Evolutionary conservation across 2,888 invertebrate genomes (phyloP).

Genomic region (Drosophila kanekoi): DNA sequence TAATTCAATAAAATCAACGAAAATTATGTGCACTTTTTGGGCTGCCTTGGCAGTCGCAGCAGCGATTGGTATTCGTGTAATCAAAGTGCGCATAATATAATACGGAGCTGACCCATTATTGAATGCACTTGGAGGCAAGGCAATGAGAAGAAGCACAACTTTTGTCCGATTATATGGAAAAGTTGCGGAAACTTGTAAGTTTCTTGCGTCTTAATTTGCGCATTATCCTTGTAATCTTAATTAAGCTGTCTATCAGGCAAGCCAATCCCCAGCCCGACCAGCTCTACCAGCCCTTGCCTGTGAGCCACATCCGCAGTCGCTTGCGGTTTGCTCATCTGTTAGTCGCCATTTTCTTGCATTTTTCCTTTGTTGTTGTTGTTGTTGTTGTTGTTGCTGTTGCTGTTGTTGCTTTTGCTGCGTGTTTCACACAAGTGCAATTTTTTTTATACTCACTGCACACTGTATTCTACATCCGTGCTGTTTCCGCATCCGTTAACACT

Average conservation of each 20-base stretch:
- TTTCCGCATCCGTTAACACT: slow-evolving; percentile 51
- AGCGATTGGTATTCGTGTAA: slow-evolving; percentile 16
- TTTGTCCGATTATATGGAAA: too few species aligned
- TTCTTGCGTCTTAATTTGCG: slow-evolving; percentile 53
- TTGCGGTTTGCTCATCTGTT: slow-evolving; percentile 54
- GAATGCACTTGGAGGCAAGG: slow-evolving; percentile 1
- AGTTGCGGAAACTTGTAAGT: slow-evolving; percentile 13
- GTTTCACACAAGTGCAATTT: slow-evolving; percentile 17
- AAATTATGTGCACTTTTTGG: slow-evolving; percentile 26
- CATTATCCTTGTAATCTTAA: slow-evolving; percentile 67
- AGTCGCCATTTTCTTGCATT: slow-evolving; percentile 42
- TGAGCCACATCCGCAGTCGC: slow-evolving; percentile 19
- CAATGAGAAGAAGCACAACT: too few species aligned
- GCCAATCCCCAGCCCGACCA: slow-evolving; percentile 10
- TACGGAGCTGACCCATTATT: background rate
- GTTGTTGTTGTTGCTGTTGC: slow-evolving; percentile 3
- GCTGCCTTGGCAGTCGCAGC: slow-evolving; percentile 1
- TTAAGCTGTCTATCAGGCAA: slow-evolving; percentile 59
- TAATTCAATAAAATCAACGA: slow-evolving; percentile 53
- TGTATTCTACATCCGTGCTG: slow-evolving; percentile 44
- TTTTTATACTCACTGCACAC: slow-evolving; percentile 36
- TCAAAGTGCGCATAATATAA: background rate
- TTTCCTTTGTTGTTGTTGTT: background rate
- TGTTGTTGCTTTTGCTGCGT: slow-evolving; percentile 10
- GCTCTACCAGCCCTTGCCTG: background rate